These are phyloP conservation scores for Brenthis daphne DNA, from an alignment of 2,888 invertebrate species.

Conservation along the genomic window DNA sequence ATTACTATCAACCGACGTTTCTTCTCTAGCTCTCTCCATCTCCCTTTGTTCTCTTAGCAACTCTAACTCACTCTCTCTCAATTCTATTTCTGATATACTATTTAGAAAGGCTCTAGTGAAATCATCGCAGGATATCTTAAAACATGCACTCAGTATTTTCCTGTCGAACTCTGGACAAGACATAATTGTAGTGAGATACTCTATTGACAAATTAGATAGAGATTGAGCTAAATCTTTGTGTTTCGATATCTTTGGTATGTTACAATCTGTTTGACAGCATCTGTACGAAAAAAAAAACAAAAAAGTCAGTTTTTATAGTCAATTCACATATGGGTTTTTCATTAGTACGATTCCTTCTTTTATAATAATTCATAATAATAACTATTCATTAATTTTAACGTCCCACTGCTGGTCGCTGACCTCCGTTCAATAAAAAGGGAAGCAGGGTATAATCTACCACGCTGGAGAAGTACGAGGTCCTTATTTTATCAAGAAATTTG, in stretches of 20 bases:
- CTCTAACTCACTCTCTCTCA: constrained; percentile 66
- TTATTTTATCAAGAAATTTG: no score
- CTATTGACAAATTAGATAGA: constrained; percentile 60
- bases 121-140: constrained; percentile 73
- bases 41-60: constrained; percentile 56
- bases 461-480: no score
- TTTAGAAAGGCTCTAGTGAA: constrained; percentile 72
- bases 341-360: no score
- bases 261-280: constrained; percentile 63
- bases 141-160: constrained; percentile 74
- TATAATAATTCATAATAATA: no score
- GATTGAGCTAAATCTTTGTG: constrained; percentile 63
- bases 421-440: no score
- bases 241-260: constrained; percentile 57
- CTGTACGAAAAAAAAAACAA: constrained; percentile 48
- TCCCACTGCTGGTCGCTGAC: no score
- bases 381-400: no score
- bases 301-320: neutral
- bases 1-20: constrained; percentile 71
- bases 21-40: constrained; percentile 55
- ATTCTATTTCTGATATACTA: constrained; percentile 59
- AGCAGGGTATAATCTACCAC: no score
- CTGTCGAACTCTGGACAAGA: constrained; percentile 75
- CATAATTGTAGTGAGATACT: constrained; percentile 73
- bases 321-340: no score